Conservation (phyloP, 2,888 invertebrate genomes). For the Opisthograptis luteolata region DNA sequence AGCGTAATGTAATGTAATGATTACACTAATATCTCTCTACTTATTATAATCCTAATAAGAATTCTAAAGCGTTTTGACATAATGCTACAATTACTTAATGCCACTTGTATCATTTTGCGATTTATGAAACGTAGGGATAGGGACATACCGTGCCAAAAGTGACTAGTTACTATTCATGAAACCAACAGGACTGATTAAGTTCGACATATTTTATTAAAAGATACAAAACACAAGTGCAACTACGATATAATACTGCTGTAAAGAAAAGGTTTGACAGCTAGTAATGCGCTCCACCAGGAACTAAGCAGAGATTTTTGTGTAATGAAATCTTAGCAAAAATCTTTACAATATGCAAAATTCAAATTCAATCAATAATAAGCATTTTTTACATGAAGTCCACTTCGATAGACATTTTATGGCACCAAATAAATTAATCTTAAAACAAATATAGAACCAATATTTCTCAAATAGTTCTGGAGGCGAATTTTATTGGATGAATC, state of each 20-base stretch:
- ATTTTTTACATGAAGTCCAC: constrained; percentile 17
- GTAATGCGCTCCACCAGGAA: constrained; percentile 5
- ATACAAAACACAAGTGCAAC: constrained; percentile 7
- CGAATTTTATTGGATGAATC: constrained; percentile 16
- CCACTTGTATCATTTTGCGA: constrained; percentile 27
- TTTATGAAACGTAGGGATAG: constrained; percentile 14
- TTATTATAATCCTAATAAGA: constrained; percentile 31
- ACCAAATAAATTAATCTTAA: constrained; percentile 53
- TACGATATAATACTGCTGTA: constrained; percentile 16
- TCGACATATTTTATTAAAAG: constrained; percentile 6
- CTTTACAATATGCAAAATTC: constrained; percentile 15
- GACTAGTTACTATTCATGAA: constrained; percentile 22
- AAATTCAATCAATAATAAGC: constrained; percentile 18
- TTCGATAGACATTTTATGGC: constrained; percentile 54
- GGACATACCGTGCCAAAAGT: constrained; percentile 18
- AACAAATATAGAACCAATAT: constrained; percentile 31
- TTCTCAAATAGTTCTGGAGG: constrained; percentile 25
- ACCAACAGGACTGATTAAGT: constrained; percentile 9
- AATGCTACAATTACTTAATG: constrained; percentile 38
- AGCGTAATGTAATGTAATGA: no score
- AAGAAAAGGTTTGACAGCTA: constrained; percentile 1
- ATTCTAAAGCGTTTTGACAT: constrained; percentile 47
- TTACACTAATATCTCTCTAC: constrained; percentile 28
- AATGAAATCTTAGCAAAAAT: constrained; percentile 2
- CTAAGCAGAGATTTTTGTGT: background rate